Evolutionary conservation across 1,140 invertebrate genomes (phyloP).

Genomic region (Bactericera cockerelli): DNA sequence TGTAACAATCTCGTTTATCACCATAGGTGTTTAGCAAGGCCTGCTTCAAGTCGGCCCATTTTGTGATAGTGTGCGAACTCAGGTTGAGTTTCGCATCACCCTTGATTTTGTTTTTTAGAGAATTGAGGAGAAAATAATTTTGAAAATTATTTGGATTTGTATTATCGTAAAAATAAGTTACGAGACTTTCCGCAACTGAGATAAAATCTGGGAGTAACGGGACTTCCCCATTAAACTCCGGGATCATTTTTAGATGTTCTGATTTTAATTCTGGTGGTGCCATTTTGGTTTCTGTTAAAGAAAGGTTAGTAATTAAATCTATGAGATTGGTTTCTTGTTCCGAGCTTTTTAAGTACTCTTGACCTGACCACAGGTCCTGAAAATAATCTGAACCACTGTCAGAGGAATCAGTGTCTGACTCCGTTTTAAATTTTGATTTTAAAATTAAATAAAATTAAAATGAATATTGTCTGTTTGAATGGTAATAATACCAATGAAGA

Average conservation of each 20-base stretch:
- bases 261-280: not conserved
- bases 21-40: not conserved
- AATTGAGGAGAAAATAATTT: not conserved
- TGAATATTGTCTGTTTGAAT: no score
- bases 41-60: not conserved
- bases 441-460: no score
- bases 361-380: no score
- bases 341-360: no score
- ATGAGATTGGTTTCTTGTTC: no score
- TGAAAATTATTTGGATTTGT: not conserved
- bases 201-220: slow-evolving; percentile 24
- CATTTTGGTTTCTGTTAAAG: not conserved
- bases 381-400: no score
- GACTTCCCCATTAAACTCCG: not conserved
- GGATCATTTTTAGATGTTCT: not conserved
- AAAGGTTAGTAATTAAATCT: no score
- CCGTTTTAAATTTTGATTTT: no score
- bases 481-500: no score
- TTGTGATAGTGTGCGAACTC: not conserved
- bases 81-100: not conserved
- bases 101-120: not conserved
- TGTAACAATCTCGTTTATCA: not conserved
- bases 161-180: not conserved
- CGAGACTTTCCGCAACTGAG: not conserved
- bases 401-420: no score